Evolutionary conservation across 2,797 vertebrate species (phyloP), one percentile per base, ranked within the genome.

Genomic region (Sphenodon punctatus): DNA sequence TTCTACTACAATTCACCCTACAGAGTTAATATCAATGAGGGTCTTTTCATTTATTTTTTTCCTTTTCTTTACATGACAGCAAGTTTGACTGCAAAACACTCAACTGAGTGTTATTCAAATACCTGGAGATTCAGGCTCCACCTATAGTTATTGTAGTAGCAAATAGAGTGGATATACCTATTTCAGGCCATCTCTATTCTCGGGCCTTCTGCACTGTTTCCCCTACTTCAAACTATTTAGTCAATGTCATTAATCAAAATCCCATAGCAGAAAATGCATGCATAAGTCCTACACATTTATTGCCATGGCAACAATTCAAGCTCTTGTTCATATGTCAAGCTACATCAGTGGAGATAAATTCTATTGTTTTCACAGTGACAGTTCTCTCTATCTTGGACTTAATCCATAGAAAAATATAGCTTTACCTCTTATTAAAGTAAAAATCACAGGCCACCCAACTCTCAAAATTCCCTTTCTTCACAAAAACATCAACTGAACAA

Each of bases 211-310:
- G 90, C 90, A 81, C 38, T 65, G 77, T 91, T 94, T 95, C 90
- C 91, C 88, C 93, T 87, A 90, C 93, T 95, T 96, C 94, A 95
- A 95, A 96, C 94, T 95, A 95, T 91, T 95, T 96, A 96, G 95
- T 97, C 97, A 96, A 97, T 96, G 95, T 97, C 97, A 98, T 99
- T 99, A 98, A 98, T 98, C 97, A 98, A 98, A 98, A 97, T 97
- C 98, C 96, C 96, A 96, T 96, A 96, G 96, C 95, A 97, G 97
- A 98, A 98, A 98, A 97, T 97, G 97, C 98, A 98, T 99, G 98
- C 97, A 99, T 99, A 99, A 98, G 98, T 97, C 97, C 95, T 95
- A 98, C 97, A 98, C 97, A 98, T 99, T 98, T 98, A 98, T 99
- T 98, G 92, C 98, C 97, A 98, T 98, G 96, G 98, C 92, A 98